Percentiles rank a stretch among this genome's conserved stretches.
Evolutionary conservation across 1,140 invertebrate species (phyloP).

Genomic region (Caenorhabditis inopinata): DNA sequence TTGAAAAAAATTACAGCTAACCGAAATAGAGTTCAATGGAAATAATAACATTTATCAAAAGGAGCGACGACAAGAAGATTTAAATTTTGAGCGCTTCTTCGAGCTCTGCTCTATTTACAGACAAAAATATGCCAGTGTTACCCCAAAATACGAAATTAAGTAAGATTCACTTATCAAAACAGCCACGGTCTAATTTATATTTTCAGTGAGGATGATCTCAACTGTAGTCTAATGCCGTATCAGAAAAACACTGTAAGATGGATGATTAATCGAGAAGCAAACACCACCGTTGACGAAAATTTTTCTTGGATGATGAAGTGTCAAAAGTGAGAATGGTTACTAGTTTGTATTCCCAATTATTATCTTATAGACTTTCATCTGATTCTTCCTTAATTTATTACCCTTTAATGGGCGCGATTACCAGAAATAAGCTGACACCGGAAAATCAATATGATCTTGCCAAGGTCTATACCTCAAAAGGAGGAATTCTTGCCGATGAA

Average conservation of each 20-base stretch:
- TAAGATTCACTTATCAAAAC: not conserved
- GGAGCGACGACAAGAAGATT: not conserved
- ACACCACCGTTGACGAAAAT: not conserved
- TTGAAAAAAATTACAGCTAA: too few relatives aligned
- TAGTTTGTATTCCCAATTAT: not conserved
- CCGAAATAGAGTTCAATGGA: too few relatives aligned
- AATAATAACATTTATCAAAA: too few relatives aligned
- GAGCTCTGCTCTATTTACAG: not conserved
- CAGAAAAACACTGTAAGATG: not conserved
- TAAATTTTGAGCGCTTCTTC: not conserved
- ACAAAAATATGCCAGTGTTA: not conserved
- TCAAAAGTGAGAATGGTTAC: not conserved
- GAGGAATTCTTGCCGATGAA: slow-evolving; percentile 12
- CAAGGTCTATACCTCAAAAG: not conserved
- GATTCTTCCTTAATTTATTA: not conserved
- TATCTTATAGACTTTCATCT: not conserved
- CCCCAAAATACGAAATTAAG: not conserved
- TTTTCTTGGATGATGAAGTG: not conserved
- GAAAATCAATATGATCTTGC: not conserved
- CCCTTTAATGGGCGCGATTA: not conserved
- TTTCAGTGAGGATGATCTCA: not conserved
- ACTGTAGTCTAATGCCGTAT: not conserved
- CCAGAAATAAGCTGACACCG: not conserved
- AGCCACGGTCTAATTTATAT: too few relatives aligned
- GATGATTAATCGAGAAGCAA: not conserved